A percentile compares a stretch with the other conserved stretches of the same genome.
phyloP scores from a whole-genome alignment of 2,888 invertebrate species.

The Philereme vetulata region DNA sequence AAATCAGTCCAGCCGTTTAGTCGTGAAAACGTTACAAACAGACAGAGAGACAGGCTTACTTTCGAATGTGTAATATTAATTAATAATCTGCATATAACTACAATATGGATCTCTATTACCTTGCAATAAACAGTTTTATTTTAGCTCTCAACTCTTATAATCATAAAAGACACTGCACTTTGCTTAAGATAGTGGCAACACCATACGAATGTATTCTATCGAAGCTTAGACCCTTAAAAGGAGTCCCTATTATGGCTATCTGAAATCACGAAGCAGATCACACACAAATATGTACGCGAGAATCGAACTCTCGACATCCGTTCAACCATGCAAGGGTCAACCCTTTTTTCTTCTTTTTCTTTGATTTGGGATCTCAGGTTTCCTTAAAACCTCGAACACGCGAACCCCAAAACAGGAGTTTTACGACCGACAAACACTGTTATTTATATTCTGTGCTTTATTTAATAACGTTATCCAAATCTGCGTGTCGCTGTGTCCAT shows the following conservation, averaged over 20 bases:
- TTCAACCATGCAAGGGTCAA: conserved; percentile 9
- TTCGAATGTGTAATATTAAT: too few relatives aligned
- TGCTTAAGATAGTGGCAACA: conserved; percentile 12
- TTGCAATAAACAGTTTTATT: too few relatives aligned
- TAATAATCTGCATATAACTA: too few relatives aligned
- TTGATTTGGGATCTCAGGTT: not conserved
- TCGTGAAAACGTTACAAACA: too few relatives aligned
- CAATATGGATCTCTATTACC: too few relatives aligned
- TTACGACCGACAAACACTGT: conserved; percentile 65
- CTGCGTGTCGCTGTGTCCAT: conserved; percentile 64
- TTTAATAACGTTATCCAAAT: conserved; percentile 72
- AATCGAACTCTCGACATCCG: conserved; percentile 19
- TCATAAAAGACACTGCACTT: conserved; percentile 5
- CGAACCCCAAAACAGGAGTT: conserved; percentile 62
- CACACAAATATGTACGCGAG: conserved; percentile 17
- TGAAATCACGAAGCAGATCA: conserved; percentile 26
- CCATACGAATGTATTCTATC: conserved; percentile 14
- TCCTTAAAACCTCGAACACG: conserved; percentile 45
- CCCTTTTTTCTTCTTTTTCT: conserved; percentile 11
- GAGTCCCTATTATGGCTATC: conserved; percentile 20
- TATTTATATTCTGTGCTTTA: conserved; percentile 68
- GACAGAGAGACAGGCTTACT: too few relatives aligned
- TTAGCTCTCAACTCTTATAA: not conserved
- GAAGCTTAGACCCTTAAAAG: conserved; percentile 23
- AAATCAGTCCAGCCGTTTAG: too few relatives aligned